A percentile compares a stretch with the other conserved stretches of the same genome.
Evolutionary conservation across 1,140 invertebrate species (phyloP).

Genomic region (Drosophila burlai): DNA sequence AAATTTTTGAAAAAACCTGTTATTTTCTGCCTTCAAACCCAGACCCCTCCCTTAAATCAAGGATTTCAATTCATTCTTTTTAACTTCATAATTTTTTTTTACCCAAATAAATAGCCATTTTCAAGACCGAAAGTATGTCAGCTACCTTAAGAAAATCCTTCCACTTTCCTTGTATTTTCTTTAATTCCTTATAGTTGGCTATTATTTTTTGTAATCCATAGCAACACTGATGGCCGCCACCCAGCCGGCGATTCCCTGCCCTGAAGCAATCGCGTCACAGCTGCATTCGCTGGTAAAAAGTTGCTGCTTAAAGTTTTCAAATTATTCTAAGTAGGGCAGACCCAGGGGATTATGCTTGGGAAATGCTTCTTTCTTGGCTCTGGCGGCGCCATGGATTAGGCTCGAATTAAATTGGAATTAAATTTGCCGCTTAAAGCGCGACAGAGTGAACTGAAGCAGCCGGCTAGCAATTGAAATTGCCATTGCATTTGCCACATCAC

Average conservation of each 20-base stretch:
- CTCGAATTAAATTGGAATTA: constrained; percentile 78
- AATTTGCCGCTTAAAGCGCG: constrained; percentile 68
- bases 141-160: background rate
- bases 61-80: no score
- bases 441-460: constrained; percentile 69
- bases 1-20: no score
- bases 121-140: background rate
- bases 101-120: background rate
- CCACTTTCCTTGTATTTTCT: no score
- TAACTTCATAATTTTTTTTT: background rate
- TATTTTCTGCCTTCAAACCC: no score
- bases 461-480: constrained; percentile 16
- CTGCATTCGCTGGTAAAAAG: constrained; percentile 61
- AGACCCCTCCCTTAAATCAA: no score
- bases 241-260: constrained; percentile 8
- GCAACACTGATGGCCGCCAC: constrained; percentile 23
- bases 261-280: constrained; percentile 47
- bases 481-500: constrained; percentile 27
- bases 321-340: constrained; percentile 80
- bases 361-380: constrained; percentile 45
- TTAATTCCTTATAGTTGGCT: background rate
- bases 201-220: background rate
- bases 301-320: constrained; percentile 80
- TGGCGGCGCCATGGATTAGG: constrained; percentile 66
- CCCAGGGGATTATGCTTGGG: constrained; percentile 47